Percentiles rank a stretch among this genome's conserved stretches.
Evolutionary conservation across 1,140 invertebrate species (phyloP).

Genomic region (Zaprionus vittiger): DNA sequence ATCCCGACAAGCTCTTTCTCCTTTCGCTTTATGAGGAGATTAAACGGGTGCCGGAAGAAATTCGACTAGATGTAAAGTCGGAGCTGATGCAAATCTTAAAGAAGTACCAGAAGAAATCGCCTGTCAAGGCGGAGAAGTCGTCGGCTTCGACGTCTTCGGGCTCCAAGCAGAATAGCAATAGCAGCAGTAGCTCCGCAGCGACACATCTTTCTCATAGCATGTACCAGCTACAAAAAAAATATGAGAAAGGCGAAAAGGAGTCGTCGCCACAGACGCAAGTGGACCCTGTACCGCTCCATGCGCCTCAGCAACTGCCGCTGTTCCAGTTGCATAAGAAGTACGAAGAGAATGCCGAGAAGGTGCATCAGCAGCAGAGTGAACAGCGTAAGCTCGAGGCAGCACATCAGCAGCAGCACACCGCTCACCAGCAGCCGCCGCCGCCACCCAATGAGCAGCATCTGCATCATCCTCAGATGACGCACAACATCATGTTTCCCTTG

Average conservation of each 20-base stretch:
- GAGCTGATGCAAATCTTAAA: conserved; percentile 82
- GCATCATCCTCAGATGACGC: conserved; percentile 79
- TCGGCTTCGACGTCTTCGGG: conserved; percentile 56
- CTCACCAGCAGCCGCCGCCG: conserved; percentile 79
- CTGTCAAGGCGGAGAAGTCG: conserved; percentile 74
- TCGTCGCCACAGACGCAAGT: conserved; percentile 76
- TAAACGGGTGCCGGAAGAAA: conserved; percentile 78
- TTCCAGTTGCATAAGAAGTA: conserved; percentile 82
- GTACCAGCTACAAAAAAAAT: conserved; percentile 81
- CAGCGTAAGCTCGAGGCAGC: conserved; percentile 75
- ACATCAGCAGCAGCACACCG: conserved; percentile 68
- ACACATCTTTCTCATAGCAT: conserved; percentile 75
- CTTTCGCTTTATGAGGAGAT: conserved; percentile 80
- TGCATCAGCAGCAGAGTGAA: conserved; percentile 71
- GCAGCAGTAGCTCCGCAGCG: conserved; percentile 51
- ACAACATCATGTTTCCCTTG: conserved; percentile 82
- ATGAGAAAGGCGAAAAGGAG: conserved; percentile 79
- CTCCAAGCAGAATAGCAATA: conserved; percentile 63
- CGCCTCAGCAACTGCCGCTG: conserved; percentile 71
- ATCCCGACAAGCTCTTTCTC: conserved; percentile 78
- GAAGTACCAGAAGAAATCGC: conserved; percentile 79
- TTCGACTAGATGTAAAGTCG: conserved; percentile 76
- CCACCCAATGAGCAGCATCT: conserved; percentile 76
- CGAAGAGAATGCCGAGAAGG: conserved; percentile 70
- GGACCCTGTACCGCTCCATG: conserved; percentile 70